A percentile compares a stretch with the other conserved stretches of the same genome.
phyloP scores from a whole-genome alignment of 1,140 invertebrate species.

The Bombyx mori region ASM3026992v2 NC_085124.1:7838501-7839000 shows the following conservation, averaged over 20 bases:
- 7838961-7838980: slow-evolving; percentile 35
- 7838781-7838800: no score
- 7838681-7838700: slow-evolving; percentile 30
- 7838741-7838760: neutral
- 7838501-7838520: neutral
- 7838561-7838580: neutral
- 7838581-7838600: slow-evolving; percentile 1
- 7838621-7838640: slow-evolving; percentile 33
- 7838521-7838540: slow-evolving; percentile 2
- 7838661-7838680: slow-evolving; percentile 41
- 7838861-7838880: slow-evolving; percentile 27
- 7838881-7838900: slow-evolving; percentile 40
- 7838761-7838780: no score
- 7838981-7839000: slow-evolving; percentile 38
- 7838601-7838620: slow-evolving; percentile 20
- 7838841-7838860: slow-evolving; percentile 27
- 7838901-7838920: slow-evolving; percentile 54
- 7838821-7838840: neutral
- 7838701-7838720: slow-evolving; percentile 11
- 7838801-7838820: no score
- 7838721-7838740: slow-evolving; percentile 4
- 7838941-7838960: slow-evolving; percentile 46
- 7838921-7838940: slow-evolving; percentile 61
- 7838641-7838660: slow-evolving; percentile 55
- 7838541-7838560: neutral